Conservation (phyloP, 2,113 vertebrate genomes). For the Coptodon bakossiorum region DNA sequence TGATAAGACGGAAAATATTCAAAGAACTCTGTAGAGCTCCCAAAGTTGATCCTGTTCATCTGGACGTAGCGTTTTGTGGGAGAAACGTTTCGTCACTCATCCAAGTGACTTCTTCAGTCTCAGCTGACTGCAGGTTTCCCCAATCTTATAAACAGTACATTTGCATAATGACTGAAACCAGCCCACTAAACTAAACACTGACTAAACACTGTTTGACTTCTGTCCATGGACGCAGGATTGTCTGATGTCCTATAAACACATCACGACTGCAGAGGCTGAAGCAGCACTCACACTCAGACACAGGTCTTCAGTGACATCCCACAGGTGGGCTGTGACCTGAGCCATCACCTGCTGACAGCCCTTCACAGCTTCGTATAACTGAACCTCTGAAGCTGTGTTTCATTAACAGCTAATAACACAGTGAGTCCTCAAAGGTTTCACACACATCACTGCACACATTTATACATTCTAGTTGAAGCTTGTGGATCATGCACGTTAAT, state of each 20-base stretch:
- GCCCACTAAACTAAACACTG: too few relatives aligned
- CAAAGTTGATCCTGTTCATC: too few relatives aligned
- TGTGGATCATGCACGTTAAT: not conserved
- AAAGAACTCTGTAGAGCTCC: not conserved
- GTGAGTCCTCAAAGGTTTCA: not conserved
- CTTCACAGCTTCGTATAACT: not conserved
- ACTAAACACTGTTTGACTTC: not conserved
- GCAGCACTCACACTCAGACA: not conserved
- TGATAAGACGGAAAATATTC: not conserved
- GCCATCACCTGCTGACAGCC: not conserved
- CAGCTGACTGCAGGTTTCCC: too few relatives aligned
- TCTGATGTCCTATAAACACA: not conserved
- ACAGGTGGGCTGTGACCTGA: not conserved
- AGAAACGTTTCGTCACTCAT: too few relatives aligned
- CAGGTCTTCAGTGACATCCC: not conserved
- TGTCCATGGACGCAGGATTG: not conserved
- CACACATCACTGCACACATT: not conserved
- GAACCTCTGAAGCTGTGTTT: not conserved
- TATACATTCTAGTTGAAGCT: not conserved
- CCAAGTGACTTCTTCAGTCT: too few relatives aligned
- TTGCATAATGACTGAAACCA: too few relatives aligned
- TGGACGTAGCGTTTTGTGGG: too few relatives aligned
- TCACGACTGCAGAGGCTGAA: not conserved
- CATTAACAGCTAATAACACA: rapidly evolving
- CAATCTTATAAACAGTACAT: too few relatives aligned